Evolutionary conservation across 2,797 vertebrate species (phyloP).

Genomic region (Sphenodon punctatus): DNA sequence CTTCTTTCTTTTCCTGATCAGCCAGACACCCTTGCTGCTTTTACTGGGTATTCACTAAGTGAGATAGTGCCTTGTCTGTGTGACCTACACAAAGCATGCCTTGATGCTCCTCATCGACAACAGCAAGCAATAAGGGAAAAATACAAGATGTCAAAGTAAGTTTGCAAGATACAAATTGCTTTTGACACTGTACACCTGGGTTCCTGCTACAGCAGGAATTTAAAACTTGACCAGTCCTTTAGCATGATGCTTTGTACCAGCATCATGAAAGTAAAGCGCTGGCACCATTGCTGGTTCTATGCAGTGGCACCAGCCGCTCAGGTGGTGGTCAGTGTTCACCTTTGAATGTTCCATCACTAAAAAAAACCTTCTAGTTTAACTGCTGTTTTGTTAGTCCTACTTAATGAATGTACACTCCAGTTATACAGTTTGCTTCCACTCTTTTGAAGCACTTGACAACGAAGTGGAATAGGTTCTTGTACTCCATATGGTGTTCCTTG

Average conservation of each 20-base stretch:
- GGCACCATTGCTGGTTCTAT: not conserved
- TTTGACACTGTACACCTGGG: not conserved
- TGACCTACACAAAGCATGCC: constrained; percentile 84
- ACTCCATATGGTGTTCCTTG: not conserved
- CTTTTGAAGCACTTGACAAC: not conserved
- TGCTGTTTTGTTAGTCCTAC: too few species aligned
- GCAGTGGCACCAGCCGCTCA: not conserved
- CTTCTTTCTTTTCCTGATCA: constrained; percentile 57
- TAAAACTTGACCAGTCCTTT: not conserved
- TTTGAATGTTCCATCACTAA: too few species aligned
- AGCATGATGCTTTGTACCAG: not conserved
- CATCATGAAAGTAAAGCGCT: not conserved
- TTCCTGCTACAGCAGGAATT: not conserved
- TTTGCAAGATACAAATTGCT: not conserved
- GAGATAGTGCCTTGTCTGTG: constrained; percentile 85
- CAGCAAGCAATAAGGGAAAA: constrained; percentile 89
- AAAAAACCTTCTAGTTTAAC: too few species aligned
- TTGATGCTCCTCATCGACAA: constrained; percentile 73
- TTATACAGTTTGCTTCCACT: not conserved
- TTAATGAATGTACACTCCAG: too few species aligned
- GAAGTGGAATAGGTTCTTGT: not conserved
- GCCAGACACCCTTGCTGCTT: constrained; percentile 83
- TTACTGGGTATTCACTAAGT: constrained; percentile 86
- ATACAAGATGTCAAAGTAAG: constrained; percentile 87
- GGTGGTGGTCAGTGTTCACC: too few species aligned